These are phyloP conservation scores for Aphrocallistes beatrix DNA, from an alignment of 37 sponge, comb jelly and placozoan species.

Conservation along the genomic window DNA sequence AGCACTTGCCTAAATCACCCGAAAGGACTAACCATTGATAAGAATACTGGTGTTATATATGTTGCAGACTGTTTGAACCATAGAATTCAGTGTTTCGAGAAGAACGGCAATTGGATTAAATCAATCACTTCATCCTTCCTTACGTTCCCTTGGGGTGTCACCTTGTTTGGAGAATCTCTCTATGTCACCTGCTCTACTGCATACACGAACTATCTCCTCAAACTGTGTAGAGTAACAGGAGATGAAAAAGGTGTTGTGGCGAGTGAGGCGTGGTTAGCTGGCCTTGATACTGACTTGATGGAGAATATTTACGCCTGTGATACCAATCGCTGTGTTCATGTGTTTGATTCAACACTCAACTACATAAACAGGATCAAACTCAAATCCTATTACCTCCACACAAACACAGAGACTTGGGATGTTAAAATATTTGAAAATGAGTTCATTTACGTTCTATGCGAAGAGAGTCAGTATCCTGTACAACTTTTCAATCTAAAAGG, in stretches of 20 bases:
- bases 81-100: background rate
- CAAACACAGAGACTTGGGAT: background rate
- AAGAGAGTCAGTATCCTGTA: background rate
- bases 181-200: background rate
- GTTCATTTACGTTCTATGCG: background rate
- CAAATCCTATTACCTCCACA: background rate
- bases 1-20: background rate
- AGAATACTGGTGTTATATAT: background rate
- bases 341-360: background rate
- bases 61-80: constrained; percentile 4
- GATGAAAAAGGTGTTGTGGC: background rate
- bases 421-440: background rate
- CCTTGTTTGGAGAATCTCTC: background rate
- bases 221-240: background rate
- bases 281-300: background rate
- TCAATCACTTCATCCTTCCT: background rate
- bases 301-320: constrained; percentile 12
- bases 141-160: background rate
- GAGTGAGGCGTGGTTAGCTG: background rate
- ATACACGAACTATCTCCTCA: background rate
- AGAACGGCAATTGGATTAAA: background rate
- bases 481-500: background rate
- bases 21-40: constrained; percentile 4
- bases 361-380: background rate
- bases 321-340: background rate